These are phyloP conservation scores for Aporrectodea caliginosa DNA, from an alignment of 1,140 invertebrate genomes.

Conservation along the genomic window DNA sequence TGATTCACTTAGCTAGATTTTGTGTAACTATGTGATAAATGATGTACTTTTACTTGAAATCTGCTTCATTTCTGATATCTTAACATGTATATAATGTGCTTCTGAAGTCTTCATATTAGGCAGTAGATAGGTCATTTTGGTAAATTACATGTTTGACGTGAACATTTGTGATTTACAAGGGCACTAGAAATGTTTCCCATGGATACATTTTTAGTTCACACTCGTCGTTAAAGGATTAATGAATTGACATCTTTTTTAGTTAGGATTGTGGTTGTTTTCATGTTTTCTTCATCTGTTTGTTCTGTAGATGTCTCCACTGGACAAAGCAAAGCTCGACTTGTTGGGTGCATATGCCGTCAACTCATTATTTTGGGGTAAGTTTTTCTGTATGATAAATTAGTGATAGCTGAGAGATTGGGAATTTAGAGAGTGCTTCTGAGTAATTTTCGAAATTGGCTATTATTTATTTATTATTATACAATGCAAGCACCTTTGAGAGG, in stretches of 20 bases:
- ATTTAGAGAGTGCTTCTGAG: no score
- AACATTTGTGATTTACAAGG: neutral
- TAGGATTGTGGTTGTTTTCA: neutral
- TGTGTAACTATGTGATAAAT: no score
- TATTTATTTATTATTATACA: no score
- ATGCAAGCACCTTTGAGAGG: no score
- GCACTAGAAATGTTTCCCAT: neutral
- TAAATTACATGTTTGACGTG: neutral
- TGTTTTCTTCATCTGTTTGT: neutral
- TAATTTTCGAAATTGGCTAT: no score
- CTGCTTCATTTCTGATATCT: no score
- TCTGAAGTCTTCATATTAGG: no score
- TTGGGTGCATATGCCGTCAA: conserved; percentile 48
- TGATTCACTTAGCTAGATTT: no score
- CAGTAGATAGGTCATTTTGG: neutral
- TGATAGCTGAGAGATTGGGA: neutral
- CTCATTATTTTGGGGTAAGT: conserved; percentile 53
- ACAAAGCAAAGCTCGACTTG: conserved; percentile 47
- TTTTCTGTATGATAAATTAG: conserved; percentile 7
- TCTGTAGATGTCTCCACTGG: conserved; percentile 43
- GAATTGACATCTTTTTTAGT: neutral
- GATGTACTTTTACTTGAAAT: no score
- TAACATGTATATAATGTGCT: no score
- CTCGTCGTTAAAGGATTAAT: neutral
- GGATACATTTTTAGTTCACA: neutral